Evolutionary conservation across 2,888 invertebrate genomes (phyloP), one percentile per base, ranked within the genome.

Genomic region (Alitta virens): DNA sequence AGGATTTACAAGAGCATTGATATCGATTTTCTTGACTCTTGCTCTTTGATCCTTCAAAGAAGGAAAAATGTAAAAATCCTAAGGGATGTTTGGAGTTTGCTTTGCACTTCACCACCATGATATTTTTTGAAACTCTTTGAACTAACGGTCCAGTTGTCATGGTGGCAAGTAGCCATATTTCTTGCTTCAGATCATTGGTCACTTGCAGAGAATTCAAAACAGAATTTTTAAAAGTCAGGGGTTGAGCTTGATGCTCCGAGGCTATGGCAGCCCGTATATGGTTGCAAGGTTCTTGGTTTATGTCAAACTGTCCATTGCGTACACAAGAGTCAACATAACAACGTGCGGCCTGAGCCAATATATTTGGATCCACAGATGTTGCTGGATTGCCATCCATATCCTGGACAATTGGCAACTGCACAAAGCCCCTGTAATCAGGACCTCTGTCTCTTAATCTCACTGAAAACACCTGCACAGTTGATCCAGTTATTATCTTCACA

Each of bases 391-490:
- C 78, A 63, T 79, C 78, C 25, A 78, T 61, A 65, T 80, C 79
- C 52, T 78, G 79, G 38, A 80, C 78, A 5, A 80, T 67, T 1
- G 83, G 82, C 2, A 83, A 72, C 71, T 89, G 88, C 1, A 91
- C 91, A 79, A 91, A 91, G 25, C 88, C 90, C 46, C 91, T 83
- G 60, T 88, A 87, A 65, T 90, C 88, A 1, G 88, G 87, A 0
- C 88, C 88, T 67, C 87, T 86, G 68, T 90, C 90, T 55, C 88
- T 84, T 1, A 88, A 85, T 53, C 88, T 81, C 1, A 91, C 88
- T 1, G 91, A 91, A 75, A 86, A 91, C 21, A 85, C 80, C 76
- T 85, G 80, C 26, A 78, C 76, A 25, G 86, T 85, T 0, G 87
- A 86, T 14, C 78, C 79, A 0, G 88, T 88, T 16, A 87, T 82